Percentiles rank a stretch among this genome's conserved stretches.
phyloP scores from a whole-genome alignment of 1,140 invertebrate species.

The Drosophila eugracilis region DNA sequence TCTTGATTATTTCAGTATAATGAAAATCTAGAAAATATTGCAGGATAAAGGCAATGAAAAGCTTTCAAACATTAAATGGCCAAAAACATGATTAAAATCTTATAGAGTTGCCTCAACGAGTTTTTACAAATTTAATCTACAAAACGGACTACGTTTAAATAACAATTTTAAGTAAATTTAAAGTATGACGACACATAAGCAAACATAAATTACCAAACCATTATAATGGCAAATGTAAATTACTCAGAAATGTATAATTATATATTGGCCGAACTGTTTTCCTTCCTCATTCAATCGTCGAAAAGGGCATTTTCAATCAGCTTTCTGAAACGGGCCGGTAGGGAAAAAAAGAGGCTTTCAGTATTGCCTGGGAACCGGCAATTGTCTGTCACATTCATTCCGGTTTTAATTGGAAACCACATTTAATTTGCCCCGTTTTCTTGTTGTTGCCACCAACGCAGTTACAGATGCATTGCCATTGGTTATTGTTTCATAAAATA shows the following conservation, averaged over 20 bases:
- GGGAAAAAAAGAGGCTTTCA: conserved; percentile 2
- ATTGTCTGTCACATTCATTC: conserved; percentile 47
- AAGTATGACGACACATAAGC: not conserved
- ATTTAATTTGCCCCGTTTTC: conserved; percentile 59
- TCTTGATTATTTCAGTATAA: too few species aligned
- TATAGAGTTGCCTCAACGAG: too few species aligned
- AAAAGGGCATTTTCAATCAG: conserved; percentile 39
- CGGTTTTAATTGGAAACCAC: conserved; percentile 65
- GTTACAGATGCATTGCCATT: conserved; percentile 21
- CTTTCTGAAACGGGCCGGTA: conserved; percentile 9
- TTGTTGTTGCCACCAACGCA: conserved; percentile 11
- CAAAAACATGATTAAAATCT: too few species aligned
- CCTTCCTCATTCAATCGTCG: conserved; percentile 13
- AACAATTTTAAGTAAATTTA: too few species aligned
- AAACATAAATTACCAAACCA: not conserved
- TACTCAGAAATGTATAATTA: conserved; percentile 32
- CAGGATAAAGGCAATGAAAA: too few species aligned
- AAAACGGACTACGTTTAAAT: too few species aligned
- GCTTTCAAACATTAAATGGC: too few species aligned
- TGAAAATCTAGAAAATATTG: too few species aligned
- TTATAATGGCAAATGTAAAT: conserved; percentile 11
- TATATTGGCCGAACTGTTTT: conserved; percentile 29
- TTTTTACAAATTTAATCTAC: too few species aligned
- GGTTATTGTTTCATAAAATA: conserved; percentile 53
- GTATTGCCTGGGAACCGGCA: conserved; percentile 15